These are phyloP conservation scores for Dryadula phaetusa DNA, from an alignment of 2,888 invertebrate genomes.

Conservation along the genomic window DNA sequence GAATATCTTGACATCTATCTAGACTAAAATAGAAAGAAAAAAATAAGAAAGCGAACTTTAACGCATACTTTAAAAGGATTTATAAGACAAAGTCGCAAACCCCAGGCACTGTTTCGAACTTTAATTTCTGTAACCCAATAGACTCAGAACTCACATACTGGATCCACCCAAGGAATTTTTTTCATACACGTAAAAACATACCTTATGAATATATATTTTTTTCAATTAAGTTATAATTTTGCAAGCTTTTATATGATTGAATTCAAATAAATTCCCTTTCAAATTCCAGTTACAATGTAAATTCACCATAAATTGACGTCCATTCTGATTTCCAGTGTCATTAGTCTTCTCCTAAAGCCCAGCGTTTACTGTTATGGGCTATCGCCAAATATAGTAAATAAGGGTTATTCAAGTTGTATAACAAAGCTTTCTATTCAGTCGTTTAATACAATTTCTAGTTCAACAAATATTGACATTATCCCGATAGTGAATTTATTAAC, in stretches of 20 bases:
- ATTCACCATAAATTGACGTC: conserved; percentile 8
- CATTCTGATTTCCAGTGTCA: conserved; percentile 12
- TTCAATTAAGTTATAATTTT: not conserved
- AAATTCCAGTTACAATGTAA: conserved; percentile 6
- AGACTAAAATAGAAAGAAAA: too few relatives aligned
- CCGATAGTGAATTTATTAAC: not conserved
- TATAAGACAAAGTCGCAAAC: too few relatives aligned
- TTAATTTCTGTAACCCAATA: too few relatives aligned
- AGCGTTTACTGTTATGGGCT: conserved; percentile 23
- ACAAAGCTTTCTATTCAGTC: not conserved
- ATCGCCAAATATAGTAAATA: conserved; percentile 21
- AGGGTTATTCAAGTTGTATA: not conserved
- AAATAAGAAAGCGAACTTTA: too few relatives aligned
- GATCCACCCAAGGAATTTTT: too few relatives aligned
- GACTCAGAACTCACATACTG: too few relatives aligned
- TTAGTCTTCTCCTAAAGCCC: conserved; percentile 14
- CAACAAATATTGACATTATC: not conserved
- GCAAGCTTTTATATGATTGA: not conserved
- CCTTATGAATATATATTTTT: too few relatives aligned
- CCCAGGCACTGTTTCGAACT: too few relatives aligned
- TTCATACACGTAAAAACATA: too few relatives aligned
- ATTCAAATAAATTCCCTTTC: conserved; percentile 7
- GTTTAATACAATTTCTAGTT: conserved; percentile 2
- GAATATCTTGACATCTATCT: too few relatives aligned
- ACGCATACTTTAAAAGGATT: too few relatives aligned